phyloP scores from a whole-genome alignment of 2,113 vertebrate genomes.

The Macheiramphus alcinus region DNA sequence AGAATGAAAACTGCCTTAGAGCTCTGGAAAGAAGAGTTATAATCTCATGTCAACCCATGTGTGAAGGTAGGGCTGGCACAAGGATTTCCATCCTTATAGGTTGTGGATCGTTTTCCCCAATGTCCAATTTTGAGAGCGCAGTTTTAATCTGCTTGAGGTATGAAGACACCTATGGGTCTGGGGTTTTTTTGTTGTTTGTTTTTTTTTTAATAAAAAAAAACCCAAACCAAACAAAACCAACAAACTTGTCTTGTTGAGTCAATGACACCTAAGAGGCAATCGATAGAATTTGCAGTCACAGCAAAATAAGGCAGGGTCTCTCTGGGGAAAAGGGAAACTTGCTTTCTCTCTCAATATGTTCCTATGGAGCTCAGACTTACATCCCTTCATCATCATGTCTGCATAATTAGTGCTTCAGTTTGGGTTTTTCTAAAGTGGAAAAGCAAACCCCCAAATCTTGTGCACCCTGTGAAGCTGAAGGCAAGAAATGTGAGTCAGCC shows the following conservation, averaged over 20 bases:
- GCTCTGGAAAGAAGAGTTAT: neutral
- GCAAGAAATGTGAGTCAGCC: neutral
- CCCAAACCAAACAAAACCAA: neutral
- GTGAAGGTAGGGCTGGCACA: neutral
- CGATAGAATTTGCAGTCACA: neutral
- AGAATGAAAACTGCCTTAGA: neutral
- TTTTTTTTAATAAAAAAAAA: too few relatives aligned
- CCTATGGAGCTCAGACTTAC: neutral
- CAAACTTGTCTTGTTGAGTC: neutral
- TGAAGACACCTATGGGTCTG: fast-evolving
- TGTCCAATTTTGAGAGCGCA: neutral
- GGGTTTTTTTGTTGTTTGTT: too few relatives aligned
- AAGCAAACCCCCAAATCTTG: neutral
- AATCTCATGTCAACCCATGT: neutral
- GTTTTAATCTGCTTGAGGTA: neutral
- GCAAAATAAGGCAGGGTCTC: neutral
- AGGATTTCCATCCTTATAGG: neutral
- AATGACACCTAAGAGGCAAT: neutral
- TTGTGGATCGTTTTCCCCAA: neutral
- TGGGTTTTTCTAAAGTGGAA: neutral
- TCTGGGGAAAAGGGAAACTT: neutral
- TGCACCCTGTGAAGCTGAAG: neutral
- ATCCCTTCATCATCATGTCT: neutral
- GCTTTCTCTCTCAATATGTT: neutral
- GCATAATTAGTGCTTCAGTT: neutral